Evolutionary conservation across 2,797 vertebrate genomes (phyloP), one percentile per base, ranked within the genome.

Genomic region (Liparis tanakae): DNA sequence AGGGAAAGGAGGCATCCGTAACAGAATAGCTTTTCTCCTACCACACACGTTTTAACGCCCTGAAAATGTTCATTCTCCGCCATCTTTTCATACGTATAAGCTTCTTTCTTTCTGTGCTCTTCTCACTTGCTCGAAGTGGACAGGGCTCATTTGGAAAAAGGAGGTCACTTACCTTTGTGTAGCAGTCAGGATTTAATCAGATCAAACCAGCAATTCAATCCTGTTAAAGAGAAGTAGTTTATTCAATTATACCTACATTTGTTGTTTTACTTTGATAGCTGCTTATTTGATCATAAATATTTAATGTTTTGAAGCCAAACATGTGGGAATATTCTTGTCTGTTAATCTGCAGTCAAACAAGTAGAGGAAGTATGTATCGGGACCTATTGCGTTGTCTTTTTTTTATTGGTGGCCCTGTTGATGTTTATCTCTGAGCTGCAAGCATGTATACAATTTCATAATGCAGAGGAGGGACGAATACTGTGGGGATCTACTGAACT

Each of bases 381-480:
- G 17, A 33, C 67, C 18, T 70, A 30, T 62, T 10, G 33, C 30
- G 46, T 74, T 30, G 25, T 30, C 25, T 30, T 30, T 76, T 71
- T 37, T 59, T 76, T 30, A 56, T 62, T 74, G 46, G 9, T 54
- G 9, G 18, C 10, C 59, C 13, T 36, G 6, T 34, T 55, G 30
- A 67, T 55, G 22, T 30, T 64, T 68, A 79, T 71, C 67, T 70
- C 34, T 20, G 33, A 70, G 9, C 70, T 60, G 8, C 9, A 63
- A 65, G 48, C 36, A 62, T 75, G 54, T 39, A 75, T 79, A 81
- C 67, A 14, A 62, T 75, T 58, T 60, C 7, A 67, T 55, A 53
- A 22, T 43, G 20, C 34, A 69, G 64, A 67, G 1, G 61, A 25
- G 34, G 15, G 57, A 20, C 43, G 6, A 50, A 20, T 37, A 33